Conservation (phyloP, 2,113 vertebrate species). For the Caloenas nicobarica region DNA sequence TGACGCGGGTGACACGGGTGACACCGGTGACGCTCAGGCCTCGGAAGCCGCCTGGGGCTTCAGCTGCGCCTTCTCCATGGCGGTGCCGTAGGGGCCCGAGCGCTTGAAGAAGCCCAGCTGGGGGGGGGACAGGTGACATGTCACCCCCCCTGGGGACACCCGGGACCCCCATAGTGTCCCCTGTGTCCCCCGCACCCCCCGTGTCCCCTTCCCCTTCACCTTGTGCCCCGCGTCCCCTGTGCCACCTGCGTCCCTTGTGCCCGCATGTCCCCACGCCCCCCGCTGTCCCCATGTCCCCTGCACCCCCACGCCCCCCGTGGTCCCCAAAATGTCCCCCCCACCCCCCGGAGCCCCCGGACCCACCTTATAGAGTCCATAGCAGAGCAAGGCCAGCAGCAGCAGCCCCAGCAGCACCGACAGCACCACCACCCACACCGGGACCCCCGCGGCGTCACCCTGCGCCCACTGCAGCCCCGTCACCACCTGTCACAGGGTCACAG, state of each 20-base stretch:
- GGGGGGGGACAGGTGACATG: neutral
- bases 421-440: slow-evolving; percentile 92
- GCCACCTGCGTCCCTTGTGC: too few relatives aligned
- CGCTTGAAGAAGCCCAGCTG: slow-evolving; percentile 95
- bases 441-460: neutral
- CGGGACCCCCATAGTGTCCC: too few relatives aligned
- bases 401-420: slow-evolving; percentile 89
- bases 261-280: too few relatives aligned
- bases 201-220: too few relatives aligned
- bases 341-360: neutral
- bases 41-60: slow-evolving; percentile 94
- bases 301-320: too few relatives aligned
- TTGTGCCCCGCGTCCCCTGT: too few relatives aligned
- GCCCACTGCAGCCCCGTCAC: slow-evolving; percentile 59
- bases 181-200: too few relatives aligned
- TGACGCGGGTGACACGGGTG: neutral
- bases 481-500: slow-evolving; percentile 68
- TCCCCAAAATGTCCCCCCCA: too few relatives aligned
- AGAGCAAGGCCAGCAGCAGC: slow-evolving; percentile 87
- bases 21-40: slow-evolving; percentile 73
- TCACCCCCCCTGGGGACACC: neutral
- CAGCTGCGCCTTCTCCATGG: slow-evolving; percentile 95
- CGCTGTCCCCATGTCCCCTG: too few relatives aligned
- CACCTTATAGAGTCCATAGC: slow-evolving; percentile 92
- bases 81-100: slow-evolving; percentile 87